Evolutionary conservation across 2,797 vertebrate genomes (phyloP), one percentile per base, ranked within the genome.

Genomic region (Bovichtus variegatus): DNA sequence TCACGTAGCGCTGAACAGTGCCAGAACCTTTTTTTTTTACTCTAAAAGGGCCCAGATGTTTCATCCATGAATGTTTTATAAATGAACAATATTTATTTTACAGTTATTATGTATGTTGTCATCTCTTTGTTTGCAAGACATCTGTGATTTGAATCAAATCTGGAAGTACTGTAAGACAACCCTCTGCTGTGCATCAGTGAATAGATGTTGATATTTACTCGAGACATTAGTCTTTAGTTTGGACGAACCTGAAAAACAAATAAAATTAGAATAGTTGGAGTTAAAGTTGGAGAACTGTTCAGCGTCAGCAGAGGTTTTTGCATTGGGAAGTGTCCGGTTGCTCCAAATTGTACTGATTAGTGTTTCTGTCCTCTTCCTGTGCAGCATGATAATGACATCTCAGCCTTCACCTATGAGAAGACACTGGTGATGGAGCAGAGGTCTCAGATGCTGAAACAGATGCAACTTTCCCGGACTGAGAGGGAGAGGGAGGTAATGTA

Each of bases 391-490:
- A 98, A 96, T 0, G 98, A 99, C 85, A 99, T 99, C 88, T 99
- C 98, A 4, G 98, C 98, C 0, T 99, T 99, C 93, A 99, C 98
- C 0, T 99, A 99, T 2, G 98, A 99, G 93, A 98, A 97, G 92
- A 99, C 98, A 0, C 94, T 99, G 78, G 83, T 99, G 94, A 99
- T 99, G 98, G 98, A 99, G 89, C 98, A 99, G 91, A 92, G 98
- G 67, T 97, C 98, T 4, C 97, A 99, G 89, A 98, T 99, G 97
- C 91, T 99, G 19, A 98, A 97, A 84, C 98, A 99, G 92, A 99
- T 99, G 98, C 98, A 98, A 27, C 95, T 99, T 1, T 98, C 98
- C 27, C 95, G 96, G 89, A 98, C 95, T 0, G 98, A 99, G 93
- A 93, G 95, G 41, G 97, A 98, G 87, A 94, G 97, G 91, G 98